Base-by-base conservation (phyloP, 2,797 vertebrate genomes). In the Alosa sapidissima region DNA sequence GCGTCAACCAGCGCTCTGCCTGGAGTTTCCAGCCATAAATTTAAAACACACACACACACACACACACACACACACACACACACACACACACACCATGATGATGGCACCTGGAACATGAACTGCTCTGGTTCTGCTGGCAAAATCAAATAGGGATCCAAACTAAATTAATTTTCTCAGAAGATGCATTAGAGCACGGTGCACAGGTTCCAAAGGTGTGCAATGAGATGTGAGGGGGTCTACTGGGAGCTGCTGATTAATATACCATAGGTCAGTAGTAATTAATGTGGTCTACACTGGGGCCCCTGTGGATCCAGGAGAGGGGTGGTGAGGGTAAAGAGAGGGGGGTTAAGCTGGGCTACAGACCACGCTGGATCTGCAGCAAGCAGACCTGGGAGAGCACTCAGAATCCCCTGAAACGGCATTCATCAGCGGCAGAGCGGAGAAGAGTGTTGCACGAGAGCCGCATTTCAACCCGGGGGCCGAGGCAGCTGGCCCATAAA, bases 391-490 rank as follows among this genome's bases (percentile, higher is more conserved):
- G 92, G 86, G 88, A 87, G 91, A 92, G 90, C 90, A 90, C 92
- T 93, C 88, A 88, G 85, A 81, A 83, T 83, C 90, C 92, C 89
- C 89, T 88, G 86, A 91, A 92, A 92, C 51, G 84, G 91, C 86
- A 93, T 95, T 91, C 91, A 58, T 95, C 94, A 95, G 11, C 13
- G n/a, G 14, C 36, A 81, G 78, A 51, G 16, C 85, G 93, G 93
- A 95, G 94, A 93, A 95, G 95, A 93, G 91, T 85, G 87, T 68
- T 92, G 90, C 92, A 89, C 82, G 86, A 89, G 91, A 87, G 91
- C 68, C 13, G 33, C 41, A 36, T 62, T 92, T 92, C 87, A 91
- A 93, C 91, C 86, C 92, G 91, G 90, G 83, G 88, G 89, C 85
- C 83, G 81, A 65, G 89, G 92, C 90, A 91, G 83, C 85, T 0